phyloP scores from a whole-genome alignment of 1,140 invertebrate genomes.

The Schlechtendalia chinensis region DNA sequence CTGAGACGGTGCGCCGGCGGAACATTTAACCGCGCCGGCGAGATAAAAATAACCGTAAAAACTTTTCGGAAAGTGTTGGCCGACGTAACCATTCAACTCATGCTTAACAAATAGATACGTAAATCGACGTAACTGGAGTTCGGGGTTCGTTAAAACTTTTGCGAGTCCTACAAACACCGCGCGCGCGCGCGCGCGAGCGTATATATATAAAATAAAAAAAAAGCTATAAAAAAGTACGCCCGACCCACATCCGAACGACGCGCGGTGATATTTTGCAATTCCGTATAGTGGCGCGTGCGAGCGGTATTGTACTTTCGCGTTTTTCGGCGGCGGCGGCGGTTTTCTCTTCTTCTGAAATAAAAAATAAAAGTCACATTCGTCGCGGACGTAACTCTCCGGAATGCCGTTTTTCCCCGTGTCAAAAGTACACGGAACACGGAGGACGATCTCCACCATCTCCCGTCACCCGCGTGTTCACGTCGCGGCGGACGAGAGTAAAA shows the following conservation, averaged over 20 bases:
- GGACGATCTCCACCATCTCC: no score
- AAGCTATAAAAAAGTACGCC: background rate
- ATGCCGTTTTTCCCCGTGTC: background rate
- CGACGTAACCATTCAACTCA: constrained; percentile 34
- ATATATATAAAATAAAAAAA: background rate
- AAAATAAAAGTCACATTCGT: constrained; percentile 3
- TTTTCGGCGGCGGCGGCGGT: background rate
- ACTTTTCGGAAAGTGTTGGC: constrained; percentile 44
- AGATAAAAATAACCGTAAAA: constrained; percentile 47
- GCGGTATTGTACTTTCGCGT: background rate
- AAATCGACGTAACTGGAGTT: constrained; percentile 42
- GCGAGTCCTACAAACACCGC: background rate
- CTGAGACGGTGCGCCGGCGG: background rate
- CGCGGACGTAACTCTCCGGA: background rate
- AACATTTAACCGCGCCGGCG: constrained; percentile 30
- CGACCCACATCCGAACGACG: background rate
- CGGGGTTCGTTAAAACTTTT: constrained; percentile 42
- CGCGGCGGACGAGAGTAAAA: no score
- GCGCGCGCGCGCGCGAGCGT: no score
- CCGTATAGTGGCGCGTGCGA: background rate
- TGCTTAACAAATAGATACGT: constrained; percentile 45
- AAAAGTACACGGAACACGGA: constrained; percentile 1
- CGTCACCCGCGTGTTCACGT: no score
- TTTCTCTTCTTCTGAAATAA: background rate
- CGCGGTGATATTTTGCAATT: background rate